These are phyloP conservation scores for Pangasius krempfi DNA, from an alignment of 2,797 vertebrate species.

Conservation along the genomic window DNA sequence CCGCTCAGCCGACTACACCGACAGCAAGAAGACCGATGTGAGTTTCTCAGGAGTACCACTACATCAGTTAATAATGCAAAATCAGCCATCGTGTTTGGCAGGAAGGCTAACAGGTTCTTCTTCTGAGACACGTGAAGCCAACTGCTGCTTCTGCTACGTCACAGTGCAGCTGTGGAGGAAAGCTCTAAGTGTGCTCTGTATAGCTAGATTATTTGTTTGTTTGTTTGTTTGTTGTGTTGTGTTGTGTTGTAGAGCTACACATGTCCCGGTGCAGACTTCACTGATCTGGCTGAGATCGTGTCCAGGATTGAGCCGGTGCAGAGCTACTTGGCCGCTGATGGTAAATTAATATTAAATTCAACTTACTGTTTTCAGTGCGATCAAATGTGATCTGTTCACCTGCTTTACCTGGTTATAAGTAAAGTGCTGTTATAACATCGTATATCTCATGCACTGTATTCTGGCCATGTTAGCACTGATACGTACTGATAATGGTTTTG, in stretches of 20 bases:
- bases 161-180: not conserved
- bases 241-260: slow-evolving; percentile 70
- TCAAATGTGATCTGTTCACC: not conserved
- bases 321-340: slow-evolving; percentile 83
- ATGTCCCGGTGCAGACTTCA: slow-evolving; percentile 88
- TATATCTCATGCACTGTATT: not conserved
- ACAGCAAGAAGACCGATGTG: slow-evolving; percentile 84
- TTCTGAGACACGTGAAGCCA: not conserved
- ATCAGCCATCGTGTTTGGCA: not conserved
- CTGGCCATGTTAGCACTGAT: not conserved
- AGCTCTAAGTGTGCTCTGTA: not conserved
- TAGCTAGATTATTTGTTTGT: not conserved
- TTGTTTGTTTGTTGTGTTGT: slow-evolving; percentile 25
- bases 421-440: not conserved
- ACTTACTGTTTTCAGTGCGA: too few relatives aligned
- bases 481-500: not conserved
- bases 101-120: not conserved
- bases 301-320: slow-evolving; percentile 92
- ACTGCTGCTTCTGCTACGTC: not conserved
- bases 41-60: slow-evolving; percentile 52
- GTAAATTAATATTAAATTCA: slow-evolving; percentile 68
- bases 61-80: not conserved
- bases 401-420: not conserved
- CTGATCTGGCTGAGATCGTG: slow-evolving; percentile 93
- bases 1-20: slow-evolving; percentile 85